Evolutionary conservation across 2,888 invertebrate species (phyloP), one percentile per base, ranked within the genome.

Genomic region (Watsonalla cultraria): DNA sequence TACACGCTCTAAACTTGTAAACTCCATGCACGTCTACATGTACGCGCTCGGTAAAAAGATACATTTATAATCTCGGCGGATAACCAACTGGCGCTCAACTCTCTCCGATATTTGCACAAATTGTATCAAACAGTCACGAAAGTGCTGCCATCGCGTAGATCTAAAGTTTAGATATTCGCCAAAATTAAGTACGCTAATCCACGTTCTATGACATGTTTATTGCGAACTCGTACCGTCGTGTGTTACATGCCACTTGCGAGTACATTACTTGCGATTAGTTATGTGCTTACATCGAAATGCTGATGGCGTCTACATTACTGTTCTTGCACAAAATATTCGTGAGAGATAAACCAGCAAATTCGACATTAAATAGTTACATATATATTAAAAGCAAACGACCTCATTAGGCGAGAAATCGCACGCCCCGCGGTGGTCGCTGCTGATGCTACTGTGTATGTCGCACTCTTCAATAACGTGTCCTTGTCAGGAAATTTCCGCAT

Each of bases 1-100:
- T 86, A 88, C 89, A 89, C 83, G 86, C 80, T 85, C 84, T 84
- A 86, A 85, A 86, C 86, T 86, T 85, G 87, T 89, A 84, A 84
- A 87, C 80, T 81, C 76, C 82, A 83, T 82, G 82, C 84, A 82
- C 80, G 80, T 82, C 74, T 80, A 79, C 77, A 74, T 76, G 76
- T 74, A 77, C 72, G 73, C 71, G 60, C 72, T 61, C 74, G 70
- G 76, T 76, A 77, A 8, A 81, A 81, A 80, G 77, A 80, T 80
- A 80, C 78, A 81, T 80, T 80, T 76, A 77, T 81, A 79, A 80
- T 74, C 68, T 61, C 59, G 60, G 54, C 67, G 65, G 66, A 61
- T 61, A 64, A 47, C 33, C 7, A 48, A 35, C 51, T 59, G 61
- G 66, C 66, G 61, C 63, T 65, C 66, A 51, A 60, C 66, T 64